phyloP scores from a whole-genome alignment of 2,113 vertebrate genomes.

The Grammomys dolichurus region DNA sequence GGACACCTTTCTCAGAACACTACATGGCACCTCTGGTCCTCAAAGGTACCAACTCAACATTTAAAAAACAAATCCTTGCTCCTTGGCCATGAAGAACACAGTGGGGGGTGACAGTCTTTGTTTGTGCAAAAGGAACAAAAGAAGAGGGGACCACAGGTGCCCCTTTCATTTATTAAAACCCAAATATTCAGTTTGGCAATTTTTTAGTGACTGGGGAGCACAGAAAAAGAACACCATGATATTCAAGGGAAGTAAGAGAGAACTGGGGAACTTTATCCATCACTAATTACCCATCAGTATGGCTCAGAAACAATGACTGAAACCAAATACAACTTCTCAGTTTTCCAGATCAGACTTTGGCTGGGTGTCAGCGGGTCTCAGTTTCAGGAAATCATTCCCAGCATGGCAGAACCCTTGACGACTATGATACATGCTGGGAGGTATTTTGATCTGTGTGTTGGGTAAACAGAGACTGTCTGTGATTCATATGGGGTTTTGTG shows the following conservation, averaged over 20 bases:
- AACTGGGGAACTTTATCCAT: slow-evolving; percentile 55
- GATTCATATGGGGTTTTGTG: background rate
- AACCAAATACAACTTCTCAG: slow-evolving; percentile 73
- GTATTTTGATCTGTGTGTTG: slow-evolving; percentile 32
- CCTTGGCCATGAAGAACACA: background rate
- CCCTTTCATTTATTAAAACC: background rate
- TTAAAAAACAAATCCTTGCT: background rate
- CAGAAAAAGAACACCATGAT: slow-evolving; percentile 10
- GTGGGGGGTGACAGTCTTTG: background rate
- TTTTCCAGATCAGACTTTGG: slow-evolving; percentile 77
- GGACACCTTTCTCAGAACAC: slow-evolving; percentile 23
- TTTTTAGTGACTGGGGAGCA: background rate
- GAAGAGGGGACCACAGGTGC: background rate
- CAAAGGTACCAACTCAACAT: slow-evolving; percentile 10
- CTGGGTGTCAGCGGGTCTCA: slow-evolving; percentile 73
- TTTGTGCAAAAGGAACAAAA: background rate
- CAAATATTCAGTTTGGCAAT: slow-evolving; percentile 12
- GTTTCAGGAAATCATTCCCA: slow-evolving; percentile 78
- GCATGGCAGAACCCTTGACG: slow-evolving; percentile 56
- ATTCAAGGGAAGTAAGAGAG: slow-evolving; percentile 7
- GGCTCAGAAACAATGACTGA: slow-evolving; percentile 50
- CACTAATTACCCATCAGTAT: slow-evolving; percentile 46
- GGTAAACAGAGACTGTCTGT: slow-evolving; percentile 53
- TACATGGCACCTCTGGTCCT: background rate
- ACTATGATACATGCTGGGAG: slow-evolving; percentile 37